Conservation (phyloP, 2,888 invertebrate genomes). For the Drosophila lutescens region DNA sequence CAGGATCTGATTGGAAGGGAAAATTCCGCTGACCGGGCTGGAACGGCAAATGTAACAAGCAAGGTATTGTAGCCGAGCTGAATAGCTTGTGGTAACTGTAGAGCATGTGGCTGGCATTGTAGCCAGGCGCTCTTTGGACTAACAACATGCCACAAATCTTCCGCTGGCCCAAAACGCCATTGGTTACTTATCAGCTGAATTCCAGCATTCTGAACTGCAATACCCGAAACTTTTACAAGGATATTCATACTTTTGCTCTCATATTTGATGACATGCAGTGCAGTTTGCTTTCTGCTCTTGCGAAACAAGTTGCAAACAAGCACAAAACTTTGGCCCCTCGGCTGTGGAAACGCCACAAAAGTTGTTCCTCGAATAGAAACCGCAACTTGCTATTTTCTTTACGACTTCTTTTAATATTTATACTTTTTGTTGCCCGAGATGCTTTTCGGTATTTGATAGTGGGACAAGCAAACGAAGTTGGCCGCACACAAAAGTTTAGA, state of each 20-base stretch:
- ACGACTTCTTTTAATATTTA: constrained; percentile 38
- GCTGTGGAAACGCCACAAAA: constrained; percentile 56
- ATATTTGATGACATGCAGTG: constrained; percentile 68
- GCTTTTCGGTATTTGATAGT: constrained; percentile 51
- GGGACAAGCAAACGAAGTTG: constrained; percentile 46
- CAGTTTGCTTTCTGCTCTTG: constrained; percentile 27
- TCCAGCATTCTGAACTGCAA: background rate
- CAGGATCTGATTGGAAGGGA: constrained; percentile 7
- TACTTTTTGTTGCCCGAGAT: constrained; percentile 18
- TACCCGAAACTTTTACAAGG: constrained; percentile 39
- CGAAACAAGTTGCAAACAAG: constrained; percentile 75
- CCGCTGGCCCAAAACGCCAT: background rate
- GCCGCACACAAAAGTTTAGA: constrained; percentile 44
- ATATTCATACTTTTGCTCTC: constrained; percentile 60
- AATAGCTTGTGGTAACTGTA: background rate
- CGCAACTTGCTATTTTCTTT: constrained; percentile 49
- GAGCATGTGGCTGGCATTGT: constrained; percentile 17
- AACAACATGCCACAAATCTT: background rate
- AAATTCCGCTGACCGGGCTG: constrained; percentile 3
- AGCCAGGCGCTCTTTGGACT: background rate
- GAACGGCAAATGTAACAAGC: background rate
- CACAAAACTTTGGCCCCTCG: constrained; percentile 61
- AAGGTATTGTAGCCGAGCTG: background rate
- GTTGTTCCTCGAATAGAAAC: constrained; percentile 28
- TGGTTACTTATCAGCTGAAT: constrained; percentile 16